Base-by-base conservation (phyloP, 2,797 vertebrate species). In the Melanotaenia pygmaea region DNA sequence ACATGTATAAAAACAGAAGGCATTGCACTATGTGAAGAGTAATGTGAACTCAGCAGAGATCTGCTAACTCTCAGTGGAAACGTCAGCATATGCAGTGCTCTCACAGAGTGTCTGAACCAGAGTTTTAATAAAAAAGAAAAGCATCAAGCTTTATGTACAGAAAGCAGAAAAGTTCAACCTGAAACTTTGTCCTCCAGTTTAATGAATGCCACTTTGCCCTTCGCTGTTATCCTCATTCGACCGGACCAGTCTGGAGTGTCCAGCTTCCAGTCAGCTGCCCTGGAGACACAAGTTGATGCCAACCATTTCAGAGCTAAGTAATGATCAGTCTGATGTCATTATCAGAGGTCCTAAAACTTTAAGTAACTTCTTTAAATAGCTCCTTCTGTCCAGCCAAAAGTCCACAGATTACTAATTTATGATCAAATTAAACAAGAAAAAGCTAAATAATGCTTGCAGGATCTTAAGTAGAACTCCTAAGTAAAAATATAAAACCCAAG, bases 241-340 rank as follows among this genome's bases (percentile, higher is more conserved):
- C 97, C 97, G 1, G 94, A 96, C 97, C 97, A 98, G 82, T 98
- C 97, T 0, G 97, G 97, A 35, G 94, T 70, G 22, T 98, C 97
- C 84, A 98, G 93, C 88, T 98, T 98, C 97, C 97, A 98, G 91
- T 98, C 97, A 28, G 97, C 96, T 0, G 97, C 97, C 91, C 97
- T 98, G 91, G 47, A 77, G 28, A 62, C 5, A 68, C 6, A 0
- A 45, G 22, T 35, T 64, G 10, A 28, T 7, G 1, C 5, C 22
- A 30, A 30, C 10, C 5, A 47, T 56, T 65, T 50, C 14, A 13
- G 5, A 56, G 43, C 28, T 28, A 32, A 45, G 14, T 43, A 18
- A 16, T 43, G 12, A 18, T 63, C 30, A 60, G 8, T 24, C 14
- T 34, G 22, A 70, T 0, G 11, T 43, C n/a, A 43, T 4, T 47